Evolutionary conservation across 2,113 vertebrate species (phyloP).

Genomic region (Lampris megalopsis): DNA sequence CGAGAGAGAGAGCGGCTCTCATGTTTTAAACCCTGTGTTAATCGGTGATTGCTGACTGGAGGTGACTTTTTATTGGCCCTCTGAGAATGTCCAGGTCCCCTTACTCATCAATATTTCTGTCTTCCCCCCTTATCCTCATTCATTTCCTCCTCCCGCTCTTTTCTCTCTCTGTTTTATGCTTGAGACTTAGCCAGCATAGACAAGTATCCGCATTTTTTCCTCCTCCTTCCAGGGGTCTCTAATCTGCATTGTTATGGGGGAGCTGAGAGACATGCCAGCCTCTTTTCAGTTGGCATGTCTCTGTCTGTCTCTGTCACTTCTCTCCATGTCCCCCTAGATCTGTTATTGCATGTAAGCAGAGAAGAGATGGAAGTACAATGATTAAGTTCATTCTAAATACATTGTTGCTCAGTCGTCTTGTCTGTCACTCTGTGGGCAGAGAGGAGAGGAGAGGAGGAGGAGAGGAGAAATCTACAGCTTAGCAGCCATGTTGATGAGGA

Average conservation of each 20-base stretch:
- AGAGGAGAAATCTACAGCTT: constrained; percentile 51
- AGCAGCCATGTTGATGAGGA: constrained; percentile 63
- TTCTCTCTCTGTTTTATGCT: constrained; percentile 29
- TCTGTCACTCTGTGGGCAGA: constrained; percentile 51
- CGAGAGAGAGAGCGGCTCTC: not conserved
- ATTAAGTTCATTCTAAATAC: constrained; percentile 41
- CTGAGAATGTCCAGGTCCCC: constrained; percentile 48
- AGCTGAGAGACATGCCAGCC: constrained; percentile 44
- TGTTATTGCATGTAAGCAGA: constrained; percentile 42
- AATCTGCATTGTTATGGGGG: constrained; percentile 38
- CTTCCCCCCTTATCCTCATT: not conserved
- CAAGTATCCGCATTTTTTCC: constrained; percentile 36
- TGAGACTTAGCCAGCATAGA: constrained; percentile 17
- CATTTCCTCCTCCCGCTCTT: not conserved
- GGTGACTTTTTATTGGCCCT: constrained; percentile 55
- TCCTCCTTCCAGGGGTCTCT: constrained; percentile 28
- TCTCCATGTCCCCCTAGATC: not conserved
- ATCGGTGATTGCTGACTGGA: constrained; percentile 65
- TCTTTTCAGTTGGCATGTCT: constrained; percentile 40
- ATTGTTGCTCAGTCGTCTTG: constrained; percentile 3
- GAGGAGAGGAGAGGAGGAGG: not conserved
- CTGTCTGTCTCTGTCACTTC: not conserved
- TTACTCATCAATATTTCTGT: constrained; percentile 48
- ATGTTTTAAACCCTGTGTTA: constrained; percentile 55
- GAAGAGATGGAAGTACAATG: constrained; percentile 49